Evolutionary conservation across 2,113 vertebrate species (phyloP).

Genomic region (Hipposideros armiger): DNA sequence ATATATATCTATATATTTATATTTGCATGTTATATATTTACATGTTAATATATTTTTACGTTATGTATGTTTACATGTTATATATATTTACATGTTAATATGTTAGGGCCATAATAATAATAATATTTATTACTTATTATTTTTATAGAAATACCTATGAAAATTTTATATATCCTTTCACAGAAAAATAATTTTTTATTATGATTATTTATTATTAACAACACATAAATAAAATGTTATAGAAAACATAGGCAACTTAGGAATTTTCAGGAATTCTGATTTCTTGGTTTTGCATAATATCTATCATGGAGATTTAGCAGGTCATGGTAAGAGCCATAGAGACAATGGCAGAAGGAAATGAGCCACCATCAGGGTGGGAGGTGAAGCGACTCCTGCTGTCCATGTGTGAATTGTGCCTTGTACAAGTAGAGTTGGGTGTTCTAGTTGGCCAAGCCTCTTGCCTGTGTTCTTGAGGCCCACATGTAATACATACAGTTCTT

Average conservation of each 20-base stretch:
- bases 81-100: neutral
- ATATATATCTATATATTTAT: neutral
- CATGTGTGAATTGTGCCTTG: too few relatives aligned
- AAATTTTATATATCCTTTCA: neutral
- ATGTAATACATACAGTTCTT: neutral
- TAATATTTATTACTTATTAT: neutral
- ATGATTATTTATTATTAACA: neutral
- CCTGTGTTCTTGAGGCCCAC: too few relatives aligned
- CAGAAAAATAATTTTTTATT: slow-evolving; percentile 8
- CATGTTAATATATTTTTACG: neutral
- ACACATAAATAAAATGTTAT: neutral
- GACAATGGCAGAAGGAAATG: neutral
- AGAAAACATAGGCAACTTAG: neutral
- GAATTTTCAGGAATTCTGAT: slow-evolving; percentile 9
- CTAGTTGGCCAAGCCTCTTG: too few relatives aligned
- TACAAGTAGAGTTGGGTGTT: neutral
- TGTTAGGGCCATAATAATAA: neutral
- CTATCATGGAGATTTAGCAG: neutral
- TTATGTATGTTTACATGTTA: neutral
- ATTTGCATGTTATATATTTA: neutral
- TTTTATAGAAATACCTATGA: slow-evolving; percentile 18
- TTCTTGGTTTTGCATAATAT: slow-evolving; percentile 5
- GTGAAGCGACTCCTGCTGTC: fast-evolving
- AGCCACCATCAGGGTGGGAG: neutral
- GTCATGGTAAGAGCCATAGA: neutral